A percentile compares a stretch with the other conserved stretches of the same genome.
These are phyloP conservation scores for Menura novaehollandiae DNA, from an alignment of 2,113 vertebrate species.

Conservation along the genomic window DNA sequence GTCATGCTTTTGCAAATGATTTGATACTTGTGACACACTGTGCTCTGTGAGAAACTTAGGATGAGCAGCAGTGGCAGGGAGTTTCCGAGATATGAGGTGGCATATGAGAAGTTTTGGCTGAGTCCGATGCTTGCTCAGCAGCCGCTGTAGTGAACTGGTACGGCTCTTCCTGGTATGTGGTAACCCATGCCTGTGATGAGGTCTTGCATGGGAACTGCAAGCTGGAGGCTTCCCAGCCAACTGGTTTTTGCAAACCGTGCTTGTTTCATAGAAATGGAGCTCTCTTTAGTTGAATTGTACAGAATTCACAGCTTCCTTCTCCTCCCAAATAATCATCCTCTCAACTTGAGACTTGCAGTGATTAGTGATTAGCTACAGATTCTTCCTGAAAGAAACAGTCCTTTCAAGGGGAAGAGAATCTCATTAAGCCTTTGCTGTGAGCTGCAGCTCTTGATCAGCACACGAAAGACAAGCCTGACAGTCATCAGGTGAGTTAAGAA, in stretches of 20 bases:
- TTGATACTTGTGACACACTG: neutral
- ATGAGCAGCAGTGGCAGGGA: neutral
- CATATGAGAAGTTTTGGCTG: neutral
- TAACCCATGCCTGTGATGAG: neutral
- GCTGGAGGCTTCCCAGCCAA: neutral
- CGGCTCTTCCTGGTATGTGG: neutral
- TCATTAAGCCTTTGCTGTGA: conserved; percentile 61
- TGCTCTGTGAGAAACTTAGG: neutral
- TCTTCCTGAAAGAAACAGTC: conserved; percentile 20
- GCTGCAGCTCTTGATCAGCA: conserved; percentile 44
- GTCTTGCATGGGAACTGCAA: neutral
- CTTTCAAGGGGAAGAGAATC: conserved; percentile 15
- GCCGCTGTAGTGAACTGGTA: neutral
- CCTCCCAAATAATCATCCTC: neutral
- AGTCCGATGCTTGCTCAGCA: neutral
- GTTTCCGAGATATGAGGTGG: neutral
- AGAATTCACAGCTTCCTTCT: neutral
- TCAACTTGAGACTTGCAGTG: neutral
- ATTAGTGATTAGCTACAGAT: conserved; percentile 45
- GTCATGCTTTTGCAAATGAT: neutral
- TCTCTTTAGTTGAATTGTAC: neutral
- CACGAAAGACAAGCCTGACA: neutral
- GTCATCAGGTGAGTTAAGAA: conserved; percentile 36
- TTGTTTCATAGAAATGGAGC: neutral
- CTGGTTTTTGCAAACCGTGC: neutral